Base-by-base conservation (phyloP, 2,797 vertebrate genomes). In the Crypturellus tataupa region DNA sequence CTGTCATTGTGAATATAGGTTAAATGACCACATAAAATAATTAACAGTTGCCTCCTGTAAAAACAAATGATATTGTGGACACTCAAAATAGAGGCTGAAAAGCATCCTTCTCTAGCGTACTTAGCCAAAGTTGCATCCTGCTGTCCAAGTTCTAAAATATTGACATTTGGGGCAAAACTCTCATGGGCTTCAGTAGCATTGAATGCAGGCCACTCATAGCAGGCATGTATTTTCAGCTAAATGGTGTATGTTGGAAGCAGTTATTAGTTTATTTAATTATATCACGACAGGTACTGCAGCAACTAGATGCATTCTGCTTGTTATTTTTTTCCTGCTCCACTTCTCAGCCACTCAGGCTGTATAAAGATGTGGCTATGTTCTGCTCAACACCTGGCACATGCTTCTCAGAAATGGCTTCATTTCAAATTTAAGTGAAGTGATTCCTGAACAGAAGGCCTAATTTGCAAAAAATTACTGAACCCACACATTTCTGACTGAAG, bases 361-460 rank as follows among this genome's bases (percentile, higher is more conserved):
- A 40, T 65, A 91, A 91, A 90, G 88, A 85, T 89, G 76, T 76
- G 75, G 20, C 63, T 85, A 37, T 51, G 63, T 72, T 93, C 85
- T 94, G 78, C 56, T 89, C 60, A 95, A 73, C 80, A 96, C 85
- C 92, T 95, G 92, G 92, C 79, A 80, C 3, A 8, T 6, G 35
- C 80, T 76, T 83, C 78, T 94, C 83, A 93, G 89, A 93, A 94
- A 90, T 90, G 75, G 71, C 78, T 94, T 12, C 7, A 63, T 72
- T 93, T 95, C 91, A 94, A 80, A 55, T 20, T 16, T 20, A 71
- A 91, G 69, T 69, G 86, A 94, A 91, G 64, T 33, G 62, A 90
- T 83, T 40, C 87, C 35, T 93, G 72, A 27, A 75, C 49, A 94
- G 72, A 78, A 86, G 39, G 65, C 62, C 51, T 80, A 56, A 91